A percentile compares a stretch with the other conserved stretches of the same genome.
These are phyloP conservation scores for Hyla sarda DNA, from an alignment of 2,113 vertebrate species.

Conservation along the genomic window DNA sequence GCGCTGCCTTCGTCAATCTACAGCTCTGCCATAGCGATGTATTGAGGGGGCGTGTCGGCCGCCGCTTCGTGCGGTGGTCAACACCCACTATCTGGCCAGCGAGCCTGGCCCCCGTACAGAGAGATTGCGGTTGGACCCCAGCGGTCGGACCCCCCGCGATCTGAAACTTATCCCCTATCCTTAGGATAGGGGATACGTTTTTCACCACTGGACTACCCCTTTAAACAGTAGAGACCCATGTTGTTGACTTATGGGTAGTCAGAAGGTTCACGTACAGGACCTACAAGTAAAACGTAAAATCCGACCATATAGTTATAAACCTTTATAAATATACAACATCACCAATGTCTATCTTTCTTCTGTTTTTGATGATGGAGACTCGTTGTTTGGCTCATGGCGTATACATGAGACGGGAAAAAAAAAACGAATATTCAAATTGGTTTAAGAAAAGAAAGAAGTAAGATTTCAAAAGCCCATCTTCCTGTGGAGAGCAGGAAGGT, in stretches of 20 bases:
- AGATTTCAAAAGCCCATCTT: conserved; percentile 58
- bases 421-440: conserved; percentile 20
- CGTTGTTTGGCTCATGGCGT: conserved; percentile 6
- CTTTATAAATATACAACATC: not conserved
- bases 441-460: conserved; percentile 44
- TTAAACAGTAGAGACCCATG: not conserved
- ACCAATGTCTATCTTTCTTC: not conserved
- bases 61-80: too few species aligned
- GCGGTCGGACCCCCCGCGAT: too few species aligned
- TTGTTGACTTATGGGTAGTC: not conserved
- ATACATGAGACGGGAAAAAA: conserved; percentile 18
- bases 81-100: too few species aligned
- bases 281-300: not conserved
- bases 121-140: too few species aligned
- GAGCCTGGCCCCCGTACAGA: too few species aligned
- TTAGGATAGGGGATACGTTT: too few species aligned
- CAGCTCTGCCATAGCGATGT: too few species aligned
- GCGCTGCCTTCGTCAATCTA: too few species aligned
- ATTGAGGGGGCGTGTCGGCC: too few species aligned
- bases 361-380: conserved; percentile 6
- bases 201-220: not conserved
- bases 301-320: not conserved
- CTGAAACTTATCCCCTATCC: too few species aligned
- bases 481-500: conserved; percentile 66
- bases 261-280: not conserved